Conservation (phyloP, 2,888 invertebrate species). For the Phytoseiulus persimilis region DNA sequence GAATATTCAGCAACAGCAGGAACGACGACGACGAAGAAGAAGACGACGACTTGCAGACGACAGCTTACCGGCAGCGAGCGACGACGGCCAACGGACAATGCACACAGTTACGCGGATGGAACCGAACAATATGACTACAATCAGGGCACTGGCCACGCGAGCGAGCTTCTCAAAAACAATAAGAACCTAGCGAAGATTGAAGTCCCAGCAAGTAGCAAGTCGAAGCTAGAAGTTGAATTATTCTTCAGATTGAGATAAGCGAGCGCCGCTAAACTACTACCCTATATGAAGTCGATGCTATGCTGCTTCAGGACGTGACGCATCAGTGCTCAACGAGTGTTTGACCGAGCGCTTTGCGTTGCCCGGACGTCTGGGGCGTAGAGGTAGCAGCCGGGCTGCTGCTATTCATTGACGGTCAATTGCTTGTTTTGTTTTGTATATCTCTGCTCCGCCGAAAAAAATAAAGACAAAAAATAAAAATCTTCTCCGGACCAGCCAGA, state of each 20-base stretch:
- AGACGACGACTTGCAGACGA: neutral
- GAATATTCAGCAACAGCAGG: neutral
- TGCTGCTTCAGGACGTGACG: neutral
- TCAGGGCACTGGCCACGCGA: neutral
- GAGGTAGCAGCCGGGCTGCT: neutral
- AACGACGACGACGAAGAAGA: neutral
- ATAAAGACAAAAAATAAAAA: neutral
- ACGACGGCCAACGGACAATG: neutral
- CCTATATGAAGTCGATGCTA: neutral
- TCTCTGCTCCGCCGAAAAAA: neutral
- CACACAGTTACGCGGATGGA: neutral
- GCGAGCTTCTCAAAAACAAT: neutral
- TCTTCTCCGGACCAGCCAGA: neutral
- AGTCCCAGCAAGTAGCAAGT: neutral
- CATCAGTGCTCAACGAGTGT: neutral
- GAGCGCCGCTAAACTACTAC: neutral
- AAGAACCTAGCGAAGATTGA: neutral
- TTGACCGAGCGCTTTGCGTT: neutral
- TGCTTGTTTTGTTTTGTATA: neutral
- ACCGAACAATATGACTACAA: neutral
- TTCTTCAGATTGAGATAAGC: conserved; percentile 5
- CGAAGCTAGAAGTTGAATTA: neutral
- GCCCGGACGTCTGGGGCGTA: neutral
- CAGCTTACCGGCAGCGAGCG: neutral
- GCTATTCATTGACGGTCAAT: neutral